Percentiles rank a stretch among this genome's conserved stretches.
Conservation (phyloP, 92 coral and sea anemone genomes). For the Bergia puertoricense region DNA sequence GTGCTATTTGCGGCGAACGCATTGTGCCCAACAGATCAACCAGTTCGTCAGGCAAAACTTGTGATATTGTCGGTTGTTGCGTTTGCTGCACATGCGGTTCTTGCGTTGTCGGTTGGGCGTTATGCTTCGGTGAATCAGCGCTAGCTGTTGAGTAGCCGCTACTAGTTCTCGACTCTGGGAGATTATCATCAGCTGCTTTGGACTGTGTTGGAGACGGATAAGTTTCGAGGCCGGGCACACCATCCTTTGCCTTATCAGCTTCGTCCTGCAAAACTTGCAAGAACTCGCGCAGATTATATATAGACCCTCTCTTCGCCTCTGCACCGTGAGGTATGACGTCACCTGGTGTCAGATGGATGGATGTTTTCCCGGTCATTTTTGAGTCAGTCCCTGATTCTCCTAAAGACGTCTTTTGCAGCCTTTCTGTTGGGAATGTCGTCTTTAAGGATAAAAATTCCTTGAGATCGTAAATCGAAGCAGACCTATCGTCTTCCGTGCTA, state of each 20-base stretch:
- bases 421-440: background rate
- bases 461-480: constrained; percentile 66
- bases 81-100: constrained; percentile 28
- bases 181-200: constrained; percentile 38
- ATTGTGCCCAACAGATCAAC: background rate
- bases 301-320: constrained; percentile 53
- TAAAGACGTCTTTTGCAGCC: background rate
- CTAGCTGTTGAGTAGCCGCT: constrained; percentile 23
- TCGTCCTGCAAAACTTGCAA: constrained; percentile 63
- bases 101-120: background rate
- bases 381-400: background rate
- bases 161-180: constrained; percentile 32
- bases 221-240: background rate
- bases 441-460: constrained; percentile 64
- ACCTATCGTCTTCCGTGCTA: constrained; percentile 13
- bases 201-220: background rate
- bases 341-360: background rate
- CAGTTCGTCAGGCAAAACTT: constrained; percentile 17
- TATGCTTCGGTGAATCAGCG: constrained; percentile 13
- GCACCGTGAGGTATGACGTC: background rate
- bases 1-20: constrained; percentile 35
- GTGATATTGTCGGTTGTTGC: constrained; percentile 11
- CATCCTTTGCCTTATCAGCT: constrained; percentile 35
- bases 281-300: constrained; percentile 65
- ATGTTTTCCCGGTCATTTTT: background rate